These are phyloP conservation scores for Nipponia nippon DNA, from an alignment of 2,113 vertebrate species.

Conservation along the genomic window DNA sequence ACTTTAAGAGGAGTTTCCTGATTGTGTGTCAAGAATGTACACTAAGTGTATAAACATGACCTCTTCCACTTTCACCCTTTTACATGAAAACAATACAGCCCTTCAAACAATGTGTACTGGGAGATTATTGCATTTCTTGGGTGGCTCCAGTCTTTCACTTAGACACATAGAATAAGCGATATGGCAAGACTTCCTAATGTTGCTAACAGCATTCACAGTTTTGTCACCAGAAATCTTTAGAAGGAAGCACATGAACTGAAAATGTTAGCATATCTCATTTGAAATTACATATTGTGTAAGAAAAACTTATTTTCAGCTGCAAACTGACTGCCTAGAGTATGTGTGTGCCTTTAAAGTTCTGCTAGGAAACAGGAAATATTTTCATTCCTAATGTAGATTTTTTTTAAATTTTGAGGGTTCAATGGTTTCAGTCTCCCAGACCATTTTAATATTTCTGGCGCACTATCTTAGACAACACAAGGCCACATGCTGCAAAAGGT, in stretches of 20 bases:
- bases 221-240: constrained; percentile 36
- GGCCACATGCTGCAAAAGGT: neutral
- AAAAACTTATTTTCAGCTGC: neutral
- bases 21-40: neutral
- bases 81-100: neutral
- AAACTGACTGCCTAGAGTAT: neutral
- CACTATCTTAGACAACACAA: neutral
- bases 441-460: constrained; percentile 1
- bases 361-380: constrained; percentile 45
- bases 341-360: constrained; percentile 23
- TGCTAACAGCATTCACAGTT: neutral
- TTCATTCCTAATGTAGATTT: constrained; percentile 42
- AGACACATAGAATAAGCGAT: neutral
- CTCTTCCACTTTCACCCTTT: neutral
- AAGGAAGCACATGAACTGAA: constrained; percentile 22
- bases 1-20: constrained; percentile 3
- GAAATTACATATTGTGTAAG: neutral
- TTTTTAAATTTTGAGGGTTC: constrained; percentile 5
- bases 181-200: neutral
- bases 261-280: constrained; percentile 3
- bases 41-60: neutral
- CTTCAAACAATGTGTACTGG: neutral
- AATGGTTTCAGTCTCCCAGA: constrained; percentile 4
- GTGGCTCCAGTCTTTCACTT: constrained; percentile 5
- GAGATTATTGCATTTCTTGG: neutral